phyloP scores from a whole-genome alignment of 2,888 invertebrate genomes.

The Capitulum mitella region DNA sequence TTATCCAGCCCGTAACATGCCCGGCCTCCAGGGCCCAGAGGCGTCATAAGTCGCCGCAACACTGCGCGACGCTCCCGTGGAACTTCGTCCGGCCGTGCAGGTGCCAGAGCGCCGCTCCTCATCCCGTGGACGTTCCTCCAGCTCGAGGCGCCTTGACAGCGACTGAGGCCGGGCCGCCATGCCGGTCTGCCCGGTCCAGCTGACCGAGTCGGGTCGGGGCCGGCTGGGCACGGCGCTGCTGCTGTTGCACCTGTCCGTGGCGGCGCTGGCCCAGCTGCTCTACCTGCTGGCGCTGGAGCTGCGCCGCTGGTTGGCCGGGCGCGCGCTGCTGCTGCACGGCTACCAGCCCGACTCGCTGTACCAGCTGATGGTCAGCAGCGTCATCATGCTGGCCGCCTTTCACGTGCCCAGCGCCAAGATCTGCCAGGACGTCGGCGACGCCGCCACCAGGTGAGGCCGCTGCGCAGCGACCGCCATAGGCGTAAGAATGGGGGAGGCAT shows the following conservation, averaged over 20 bases:
- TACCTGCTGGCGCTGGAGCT: slow-evolving; percentile 4
- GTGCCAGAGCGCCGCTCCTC: too few species aligned
- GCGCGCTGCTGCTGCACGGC: not conserved
- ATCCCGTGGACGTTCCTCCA: too few species aligned
- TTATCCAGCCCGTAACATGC: too few species aligned
- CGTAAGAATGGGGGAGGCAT: too few species aligned
- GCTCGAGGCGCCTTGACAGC: too few species aligned
- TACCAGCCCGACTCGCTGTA: not conserved
- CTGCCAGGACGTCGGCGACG: not conserved
- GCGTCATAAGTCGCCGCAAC: too few species aligned
- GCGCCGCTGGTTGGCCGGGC: not conserved
- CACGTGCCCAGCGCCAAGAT: slow-evolving; percentile 16
- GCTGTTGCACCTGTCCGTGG: not conserved
- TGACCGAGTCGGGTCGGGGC: not conserved
- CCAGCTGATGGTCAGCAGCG: not conserved
- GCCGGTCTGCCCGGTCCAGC: not conserved
- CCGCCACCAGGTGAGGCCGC: not conserved
- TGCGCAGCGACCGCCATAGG: too few species aligned
- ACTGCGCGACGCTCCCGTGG: too few species aligned
- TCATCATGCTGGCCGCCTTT: not conserved
- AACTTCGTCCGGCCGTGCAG: too few species aligned
- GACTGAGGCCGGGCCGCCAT: not conserved
- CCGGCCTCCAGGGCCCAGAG: too few species aligned
- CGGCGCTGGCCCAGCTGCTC: not conserved
- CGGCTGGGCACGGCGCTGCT: slow-evolving; percentile 4